These are phyloP conservation scores for Triplophysa tibetana DNA, from an alignment of 2,113 vertebrate species.

Conservation along the genomic window DNA sequence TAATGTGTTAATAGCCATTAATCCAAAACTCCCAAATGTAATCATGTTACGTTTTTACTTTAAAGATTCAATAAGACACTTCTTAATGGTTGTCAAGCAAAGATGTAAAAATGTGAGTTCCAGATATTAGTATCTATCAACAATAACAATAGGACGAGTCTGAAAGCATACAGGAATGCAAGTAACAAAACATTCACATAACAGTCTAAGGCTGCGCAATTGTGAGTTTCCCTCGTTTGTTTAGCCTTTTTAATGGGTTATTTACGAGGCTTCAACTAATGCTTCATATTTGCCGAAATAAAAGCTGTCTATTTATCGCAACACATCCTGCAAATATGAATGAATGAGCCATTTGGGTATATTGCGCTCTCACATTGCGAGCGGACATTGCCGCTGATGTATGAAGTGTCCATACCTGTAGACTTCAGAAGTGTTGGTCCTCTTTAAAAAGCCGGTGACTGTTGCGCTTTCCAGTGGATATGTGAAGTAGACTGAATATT, in stretches of 20 bases:
- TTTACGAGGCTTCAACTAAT: too few species aligned
- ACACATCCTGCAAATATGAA: too few species aligned
- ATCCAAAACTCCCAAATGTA: background rate
- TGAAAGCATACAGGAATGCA: background rate
- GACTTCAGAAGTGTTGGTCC: constrained; percentile 3
- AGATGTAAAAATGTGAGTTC: too few species aligned
- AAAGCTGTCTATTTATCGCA: too few species aligned
- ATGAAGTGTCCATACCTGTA: constrained; percentile 27
- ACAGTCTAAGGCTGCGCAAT: too few species aligned
- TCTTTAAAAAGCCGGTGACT: constrained; percentile 10
- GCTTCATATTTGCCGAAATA: too few species aligned
- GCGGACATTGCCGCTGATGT: background rate
- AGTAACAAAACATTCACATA: too few species aligned
- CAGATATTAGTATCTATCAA: background rate
- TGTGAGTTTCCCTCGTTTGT: too few species aligned
- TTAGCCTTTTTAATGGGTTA: too few species aligned
- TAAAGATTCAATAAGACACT: too few species aligned
- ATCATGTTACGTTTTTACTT: background rate
- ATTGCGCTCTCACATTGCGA: background rate
- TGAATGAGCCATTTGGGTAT: background rate
- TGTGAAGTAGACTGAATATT: constrained; percentile 11
- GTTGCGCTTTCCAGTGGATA: constrained; percentile 10
- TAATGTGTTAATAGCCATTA: background rate
- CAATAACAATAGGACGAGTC: background rate
- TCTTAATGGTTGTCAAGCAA: too few species aligned